Evolutionary conservation across 2,888 invertebrate species (phyloP).

Genomic region (Scaeva pyrastri): DNA sequence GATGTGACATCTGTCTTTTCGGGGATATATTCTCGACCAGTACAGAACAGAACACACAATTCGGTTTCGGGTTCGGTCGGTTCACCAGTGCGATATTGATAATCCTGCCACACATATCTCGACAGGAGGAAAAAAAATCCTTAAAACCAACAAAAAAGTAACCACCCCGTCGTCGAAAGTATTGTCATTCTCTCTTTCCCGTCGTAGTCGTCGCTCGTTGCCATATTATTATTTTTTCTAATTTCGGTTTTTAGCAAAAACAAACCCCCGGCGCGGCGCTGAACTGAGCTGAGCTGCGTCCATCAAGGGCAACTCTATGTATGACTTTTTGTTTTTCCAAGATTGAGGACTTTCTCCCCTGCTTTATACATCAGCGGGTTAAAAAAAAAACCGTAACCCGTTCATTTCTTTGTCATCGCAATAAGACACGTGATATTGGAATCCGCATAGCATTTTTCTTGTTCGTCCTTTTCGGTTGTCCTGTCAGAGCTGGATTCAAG

Average conservation of each 20-base stretch:
- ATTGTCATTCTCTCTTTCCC: background rate
- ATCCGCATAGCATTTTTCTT: constrained; percentile 25
- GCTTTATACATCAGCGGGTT: background rate
- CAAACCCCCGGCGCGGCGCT: constrained; percentile 34
- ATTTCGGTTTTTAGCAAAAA: constrained; percentile 73
- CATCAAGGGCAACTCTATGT: constrained; percentile 34
- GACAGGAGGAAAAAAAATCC: constrained; percentile 38
- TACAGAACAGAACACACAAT: constrained; percentile 42
- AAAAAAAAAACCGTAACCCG: constrained; percentile 46
- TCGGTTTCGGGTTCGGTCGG: constrained; percentile 26
- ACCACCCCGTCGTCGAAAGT: constrained; percentile 48
- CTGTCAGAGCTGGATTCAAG: constrained; percentile 50
- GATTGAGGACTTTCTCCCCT: constrained; percentile 46
- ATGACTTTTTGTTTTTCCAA: constrained; percentile 65
- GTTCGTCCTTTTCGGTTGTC: constrained; percentile 22
- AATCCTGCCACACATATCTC: constrained; percentile 68
- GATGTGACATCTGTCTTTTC: constrained; percentile 84
- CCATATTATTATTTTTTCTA: constrained; percentile 70
- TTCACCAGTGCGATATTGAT: constrained; percentile 72
- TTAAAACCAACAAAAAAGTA: constrained; percentile 44
- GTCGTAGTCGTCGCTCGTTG: background rate
- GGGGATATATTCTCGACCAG: constrained; percentile 57
- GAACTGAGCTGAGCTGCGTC: no score
- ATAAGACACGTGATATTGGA: constrained; percentile 42
- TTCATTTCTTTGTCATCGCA: constrained; percentile 53